Evolutionary conservation across 1,140 invertebrate species (phyloP), one percentile per base, ranked within the genome.

Genomic region (Paralvinella palmiformis): DNA sequence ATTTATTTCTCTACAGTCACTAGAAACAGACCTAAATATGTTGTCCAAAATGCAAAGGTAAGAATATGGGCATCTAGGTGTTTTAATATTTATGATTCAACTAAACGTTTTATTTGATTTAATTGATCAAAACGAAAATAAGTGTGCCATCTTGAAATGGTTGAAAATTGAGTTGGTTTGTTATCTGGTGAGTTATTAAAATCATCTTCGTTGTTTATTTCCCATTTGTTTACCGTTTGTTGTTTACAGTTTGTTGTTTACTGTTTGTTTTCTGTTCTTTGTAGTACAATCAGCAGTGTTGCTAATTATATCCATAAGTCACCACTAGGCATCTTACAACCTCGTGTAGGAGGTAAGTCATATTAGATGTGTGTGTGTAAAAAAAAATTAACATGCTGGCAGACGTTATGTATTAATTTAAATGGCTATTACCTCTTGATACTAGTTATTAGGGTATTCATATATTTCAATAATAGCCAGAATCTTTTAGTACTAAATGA

Each of bases 11-110:
- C 80, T 98, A 27, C 90, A 94, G 74, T 92, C 92, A 20, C 81
- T 98, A 62, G 94, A 98, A 84, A 86, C 88, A 35, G 94, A 98
- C 83, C 82, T 98, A n/a, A 88, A 86, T 65, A 88, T 87, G 41
- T 77, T 96, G 63, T 88, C 91, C 36, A 89, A 92, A 68, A 78
- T 94, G 60, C 88, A 90, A 76, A 85, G 84, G 68, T 91, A 88
- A 70, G 48, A 45, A 13, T 17, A 13, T 53, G 24, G 24, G 15
- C 24, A 0, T 53, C n/a, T n/a, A n/a, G n/a, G n/a, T 15, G 24
- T 13, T n/a, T 17, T 24, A 1, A 53, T 13, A 13, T 24, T 24
- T 53, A 13, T 10, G 13, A n/a, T 13, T n/a, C 15, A 53, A 24
- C 24, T 17, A 53, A n/a, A 17, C 24, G 15, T 53, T 53, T n/a